A percentile compares a stretch with the other conserved stretches of the same genome.
Conservation (phyloP, 2,113 vertebrate species). For the Microtus richardsoni region DNA sequence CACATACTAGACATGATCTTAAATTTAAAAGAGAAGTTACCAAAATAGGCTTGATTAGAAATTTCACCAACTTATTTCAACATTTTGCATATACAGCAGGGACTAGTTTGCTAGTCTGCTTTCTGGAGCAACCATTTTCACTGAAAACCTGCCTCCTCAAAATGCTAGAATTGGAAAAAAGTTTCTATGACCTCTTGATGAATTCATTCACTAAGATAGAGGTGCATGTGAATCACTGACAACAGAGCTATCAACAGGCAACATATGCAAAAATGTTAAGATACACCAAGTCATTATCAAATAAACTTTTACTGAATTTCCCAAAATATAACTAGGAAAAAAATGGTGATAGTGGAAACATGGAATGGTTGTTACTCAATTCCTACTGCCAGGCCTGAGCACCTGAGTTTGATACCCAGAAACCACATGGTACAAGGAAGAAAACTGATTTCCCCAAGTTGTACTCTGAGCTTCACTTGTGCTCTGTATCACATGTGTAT, state of each 20-base stretch:
- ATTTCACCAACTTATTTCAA: conserved; percentile 5
- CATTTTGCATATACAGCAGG: background rate
- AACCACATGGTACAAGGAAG: background rate
- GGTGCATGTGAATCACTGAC: conserved; percentile 1
- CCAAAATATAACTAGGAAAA: conserved; percentile 25
- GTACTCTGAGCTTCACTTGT: background rate
- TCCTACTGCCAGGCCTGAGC: background rate
- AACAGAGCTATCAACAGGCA: background rate
- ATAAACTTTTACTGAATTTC: conserved; percentile 17
- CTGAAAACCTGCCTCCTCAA: background rate
- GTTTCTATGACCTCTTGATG: background rate
- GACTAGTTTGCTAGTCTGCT: background rate
- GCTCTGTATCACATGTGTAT: no score
- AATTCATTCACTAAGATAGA: background rate
- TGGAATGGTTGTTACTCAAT: background rate
- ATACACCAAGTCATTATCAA: conserved; percentile 26
- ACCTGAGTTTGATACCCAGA: background rate
- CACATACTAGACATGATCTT: conserved; percentile 40
- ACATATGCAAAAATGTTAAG: conserved; percentile 36
- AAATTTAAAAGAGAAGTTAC: conserved; percentile 32
- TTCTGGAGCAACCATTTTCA: conserved; percentile 42
- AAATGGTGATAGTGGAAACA: background rate
- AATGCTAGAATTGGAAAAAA: background rate
- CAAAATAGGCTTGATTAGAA: conserved; percentile 42
- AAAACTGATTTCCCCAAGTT: background rate